Evolutionary conservation across 1,140 invertebrate genomes (phyloP).

Genomic region (Parapsyche elsis): DNA sequence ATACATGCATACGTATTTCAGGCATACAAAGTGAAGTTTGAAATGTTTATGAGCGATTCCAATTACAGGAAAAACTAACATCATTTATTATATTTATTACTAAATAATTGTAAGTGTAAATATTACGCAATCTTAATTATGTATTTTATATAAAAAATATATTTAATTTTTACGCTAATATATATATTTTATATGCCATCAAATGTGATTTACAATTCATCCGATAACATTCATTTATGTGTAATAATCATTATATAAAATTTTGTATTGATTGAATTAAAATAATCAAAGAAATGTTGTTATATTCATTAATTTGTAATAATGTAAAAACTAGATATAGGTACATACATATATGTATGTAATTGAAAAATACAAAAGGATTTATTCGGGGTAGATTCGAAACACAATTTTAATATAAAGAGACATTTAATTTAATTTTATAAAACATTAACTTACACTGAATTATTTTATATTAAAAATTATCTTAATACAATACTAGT

Average conservation of each 20-base stretch:
- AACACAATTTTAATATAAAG: too few relatives aligned
- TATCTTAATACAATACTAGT: too few relatives aligned
- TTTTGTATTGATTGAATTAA: neutral
- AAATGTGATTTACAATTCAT: neutral
- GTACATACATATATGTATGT: too few relatives aligned
- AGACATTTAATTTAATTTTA: too few relatives aligned
- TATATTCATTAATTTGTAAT: too few relatives aligned
- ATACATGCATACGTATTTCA: constrained; percentile 6
- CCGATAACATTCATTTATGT: neutral
- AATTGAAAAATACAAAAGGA: too few relatives aligned
- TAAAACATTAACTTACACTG: too few relatives aligned
- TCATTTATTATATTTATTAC: constrained; percentile 14
- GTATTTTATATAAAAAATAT: constrained; percentile 14
- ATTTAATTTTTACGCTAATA: constrained; percentile 9
- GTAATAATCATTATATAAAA: constrained; percentile 4
- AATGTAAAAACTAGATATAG: too few relatives aligned
- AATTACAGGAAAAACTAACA: constrained; percentile 1
- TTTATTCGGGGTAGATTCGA: too few relatives aligned
- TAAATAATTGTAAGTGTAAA: constrained; percentile 15
- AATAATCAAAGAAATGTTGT: too few relatives aligned
- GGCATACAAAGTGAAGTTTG: neutral
- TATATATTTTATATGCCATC: constrained; percentile 11
- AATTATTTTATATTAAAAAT: too few relatives aligned
- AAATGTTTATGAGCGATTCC: too few relatives aligned
- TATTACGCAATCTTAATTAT: constrained; percentile 21